Percentiles rank a stretch among this genome's conserved stretches.
Evolutionary conservation across 2,797 vertebrate species (phyloP).

Genomic region (Apogon talboti): DNA sequence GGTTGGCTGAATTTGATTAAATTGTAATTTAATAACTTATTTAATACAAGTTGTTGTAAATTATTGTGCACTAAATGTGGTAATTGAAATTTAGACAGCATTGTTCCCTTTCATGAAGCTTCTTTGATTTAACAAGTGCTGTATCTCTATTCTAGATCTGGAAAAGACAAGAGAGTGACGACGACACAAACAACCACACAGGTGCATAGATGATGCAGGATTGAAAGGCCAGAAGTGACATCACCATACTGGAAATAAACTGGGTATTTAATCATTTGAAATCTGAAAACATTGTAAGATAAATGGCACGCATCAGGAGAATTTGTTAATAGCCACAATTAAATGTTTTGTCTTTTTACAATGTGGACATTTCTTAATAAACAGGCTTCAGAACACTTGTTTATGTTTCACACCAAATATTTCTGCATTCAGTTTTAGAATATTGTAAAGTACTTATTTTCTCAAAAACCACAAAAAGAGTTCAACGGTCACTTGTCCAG

Average conservation of each 20-base stretch:
- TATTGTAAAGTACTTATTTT: not conserved
- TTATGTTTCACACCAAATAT: not conserved
- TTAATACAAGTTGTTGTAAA: constrained; percentile 3
- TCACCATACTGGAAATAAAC: constrained; percentile 7
- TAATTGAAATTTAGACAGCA: not conserved
- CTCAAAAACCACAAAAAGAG: not conserved
- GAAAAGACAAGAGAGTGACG: constrained; percentile 89
- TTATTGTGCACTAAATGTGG: constrained; percentile 1
- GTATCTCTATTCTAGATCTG: constrained; percentile 86
- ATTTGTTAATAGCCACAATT: constrained; percentile 25
- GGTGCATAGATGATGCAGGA: constrained; percentile 79
- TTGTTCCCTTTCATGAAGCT: too few species aligned
- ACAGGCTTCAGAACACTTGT: constrained; percentile 30
- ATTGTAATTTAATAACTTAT: too few species aligned
- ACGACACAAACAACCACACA: constrained; percentile 84
- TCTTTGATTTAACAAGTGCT: not conserved
- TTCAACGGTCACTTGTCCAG: not conserved
- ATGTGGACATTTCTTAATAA: constrained; percentile 72
- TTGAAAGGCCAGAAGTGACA: not conserved
- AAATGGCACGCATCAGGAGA: not conserved
- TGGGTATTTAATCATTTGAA: constrained; percentile 34
- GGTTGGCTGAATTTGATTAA: not conserved
- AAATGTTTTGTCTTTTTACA: constrained; percentile 57
- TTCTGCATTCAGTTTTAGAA: not conserved
- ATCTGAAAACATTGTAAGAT: constrained; percentile 4